Evolutionary conservation across 2,797 vertebrate genomes (phyloP).

Genomic region (Phrynocephalus guinanensis): DNA sequence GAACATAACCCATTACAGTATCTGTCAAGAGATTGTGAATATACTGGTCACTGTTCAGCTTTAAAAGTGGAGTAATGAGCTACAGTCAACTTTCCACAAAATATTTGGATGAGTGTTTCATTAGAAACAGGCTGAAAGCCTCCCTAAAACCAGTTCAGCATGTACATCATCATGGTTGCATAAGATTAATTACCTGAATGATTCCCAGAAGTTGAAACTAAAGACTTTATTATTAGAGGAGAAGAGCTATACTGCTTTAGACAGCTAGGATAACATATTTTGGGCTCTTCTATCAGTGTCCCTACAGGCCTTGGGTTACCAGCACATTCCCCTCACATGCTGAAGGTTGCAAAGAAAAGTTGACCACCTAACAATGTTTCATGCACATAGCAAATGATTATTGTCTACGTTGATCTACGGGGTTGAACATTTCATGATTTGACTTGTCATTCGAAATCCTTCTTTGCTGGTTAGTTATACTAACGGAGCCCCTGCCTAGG

Average conservation of each 20-base stretch:
- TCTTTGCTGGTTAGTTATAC: neutral
- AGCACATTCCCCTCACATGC: neutral
- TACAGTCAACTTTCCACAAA: constrained; percentile 48
- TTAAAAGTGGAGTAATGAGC: accelerated
- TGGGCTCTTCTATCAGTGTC: neutral
- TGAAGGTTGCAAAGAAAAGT: neutral
- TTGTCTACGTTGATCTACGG: no score
- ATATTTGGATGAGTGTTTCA: accelerated
- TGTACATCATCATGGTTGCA: constrained; percentile 21
- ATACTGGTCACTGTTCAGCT: neutral
- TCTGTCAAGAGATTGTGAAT: constrained; percentile 63
- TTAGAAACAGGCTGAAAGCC: neutral
- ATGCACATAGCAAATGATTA: neutral
- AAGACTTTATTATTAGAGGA: neutral
- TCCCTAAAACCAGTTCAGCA: constrained; percentile 54
- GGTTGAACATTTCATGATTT: neutral
- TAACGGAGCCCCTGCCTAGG: neutral
- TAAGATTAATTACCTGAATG: neutral
- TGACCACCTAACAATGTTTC: neutral
- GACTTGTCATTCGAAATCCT: neutral
- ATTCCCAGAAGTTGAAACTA: neutral
- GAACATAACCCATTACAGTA: constrained; percentile 70
- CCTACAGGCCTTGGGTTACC: neutral
- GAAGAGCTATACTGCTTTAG: neutral
- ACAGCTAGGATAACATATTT: neutral